Percentiles rank a stretch among this genome's conserved stretches.
phyloP scores from a whole-genome alignment of 2,888 invertebrate genomes.

The Caenorhabditis sp. region DNA sequence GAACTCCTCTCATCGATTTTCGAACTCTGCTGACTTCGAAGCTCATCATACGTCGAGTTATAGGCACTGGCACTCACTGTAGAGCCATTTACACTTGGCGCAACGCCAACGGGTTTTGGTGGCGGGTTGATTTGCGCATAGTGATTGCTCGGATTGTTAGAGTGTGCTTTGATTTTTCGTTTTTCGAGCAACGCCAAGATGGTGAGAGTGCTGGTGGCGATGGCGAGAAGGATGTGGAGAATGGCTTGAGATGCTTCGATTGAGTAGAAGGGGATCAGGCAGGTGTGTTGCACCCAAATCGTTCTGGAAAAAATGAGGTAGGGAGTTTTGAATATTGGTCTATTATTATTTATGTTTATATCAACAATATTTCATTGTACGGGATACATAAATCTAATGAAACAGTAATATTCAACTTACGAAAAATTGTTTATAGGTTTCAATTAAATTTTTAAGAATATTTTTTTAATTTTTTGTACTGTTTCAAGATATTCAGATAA shows the following conservation, averaged over 20 bases:
- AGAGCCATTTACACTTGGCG: not conserved
- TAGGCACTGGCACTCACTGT: no score
- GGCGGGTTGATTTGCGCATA: conserved; percentile 20
- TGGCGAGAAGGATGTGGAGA: conserved; percentile 49
- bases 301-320: no score
- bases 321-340: no score
- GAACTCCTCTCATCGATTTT: conserved; percentile 30
- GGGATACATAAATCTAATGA: no score
- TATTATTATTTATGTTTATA: no score
- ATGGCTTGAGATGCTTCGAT: conserved; percentile 55
- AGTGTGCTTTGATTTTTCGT: not conserved
- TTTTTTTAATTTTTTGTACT: not conserved
- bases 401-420: no score
- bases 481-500: not conserved
- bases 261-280: conserved; percentile 51
- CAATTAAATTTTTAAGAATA: not conserved
- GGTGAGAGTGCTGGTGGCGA: conserved; percentile 44
- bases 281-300: conserved; percentile 45
- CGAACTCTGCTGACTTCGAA: conserved; percentile 20
- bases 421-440: not conserved
- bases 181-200: conserved; percentile 20
- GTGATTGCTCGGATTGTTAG: conserved; percentile 10
- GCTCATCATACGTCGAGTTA: conserved; percentile 58
- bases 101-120: not conserved
- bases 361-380: no score